Conservation (phyloP, 2,797 vertebrate species). For the Octomys mimax region DNA sequence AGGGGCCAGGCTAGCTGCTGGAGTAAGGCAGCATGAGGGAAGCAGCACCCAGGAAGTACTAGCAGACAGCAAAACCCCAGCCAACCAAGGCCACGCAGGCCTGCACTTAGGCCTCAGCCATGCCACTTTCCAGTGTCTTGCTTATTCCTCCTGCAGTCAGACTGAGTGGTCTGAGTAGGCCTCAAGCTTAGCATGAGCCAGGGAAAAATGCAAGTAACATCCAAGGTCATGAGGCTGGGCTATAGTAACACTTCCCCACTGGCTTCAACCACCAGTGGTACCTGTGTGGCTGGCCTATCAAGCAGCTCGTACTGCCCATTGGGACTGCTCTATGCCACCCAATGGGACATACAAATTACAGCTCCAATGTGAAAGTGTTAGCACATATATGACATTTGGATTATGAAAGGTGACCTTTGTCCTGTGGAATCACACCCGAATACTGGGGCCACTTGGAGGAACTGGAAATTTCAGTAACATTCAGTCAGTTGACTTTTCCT, state of each 20-base stretch:
- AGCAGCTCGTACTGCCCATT: neutral
- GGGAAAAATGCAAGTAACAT: neutral
- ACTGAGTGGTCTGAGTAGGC: neutral
- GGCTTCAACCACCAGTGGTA: neutral
- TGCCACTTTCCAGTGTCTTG: neutral
- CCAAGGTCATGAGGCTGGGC: neutral
- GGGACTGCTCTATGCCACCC: neutral
- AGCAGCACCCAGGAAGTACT: neutral
- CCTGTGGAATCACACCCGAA: neutral
- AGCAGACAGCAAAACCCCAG: neutral
- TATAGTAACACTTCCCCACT: neutral
- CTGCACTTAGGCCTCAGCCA: neutral
- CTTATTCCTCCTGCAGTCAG: neutral
- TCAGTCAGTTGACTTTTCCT: neutral
- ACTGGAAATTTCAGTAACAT: neutral
- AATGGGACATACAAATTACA: neutral
- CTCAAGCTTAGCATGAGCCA: neutral
- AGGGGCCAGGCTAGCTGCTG: neutral
- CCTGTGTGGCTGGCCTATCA: neutral
- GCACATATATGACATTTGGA: neutral
- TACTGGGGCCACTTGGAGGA: neutral
- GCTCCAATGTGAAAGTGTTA: neutral
- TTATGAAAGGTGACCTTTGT: neutral
- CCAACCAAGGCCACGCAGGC: neutral
- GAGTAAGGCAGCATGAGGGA: conserved; percentile 22